Evolutionary conservation across 2,797 vertebrate species (phyloP), one percentile per base, ranked within the genome.

Genomic region (Balearica regulorum): DNA sequence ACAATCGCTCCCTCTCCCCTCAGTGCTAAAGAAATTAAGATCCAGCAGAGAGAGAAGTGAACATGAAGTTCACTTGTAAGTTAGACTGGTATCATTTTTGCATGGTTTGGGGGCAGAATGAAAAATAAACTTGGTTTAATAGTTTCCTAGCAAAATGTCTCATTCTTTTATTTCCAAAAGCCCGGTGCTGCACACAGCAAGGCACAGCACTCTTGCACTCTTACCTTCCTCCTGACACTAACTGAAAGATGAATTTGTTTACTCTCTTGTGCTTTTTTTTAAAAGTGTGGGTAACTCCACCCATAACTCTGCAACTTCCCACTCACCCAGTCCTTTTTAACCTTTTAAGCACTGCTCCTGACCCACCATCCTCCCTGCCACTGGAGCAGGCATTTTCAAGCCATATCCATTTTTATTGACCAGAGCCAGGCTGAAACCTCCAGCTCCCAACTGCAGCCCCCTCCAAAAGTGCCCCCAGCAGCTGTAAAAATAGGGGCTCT

Each of bases 301-400:
- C 97, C 94, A 96, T 96, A 95, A 60, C 91, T 73, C 90, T 79
- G 48, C 87, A 96, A 65, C 90, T 91, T 89, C 94, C 95, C 97
- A 86, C 77, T 93, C 90, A 55, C 76, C 81, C 53, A 62, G 69
- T 97, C 78, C 76, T 90, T 90, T 97, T 97, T 97, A 97, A 97
- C 97, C 97, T 97, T 82, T 97, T 96, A 91, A 95, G 96, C 91
- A 76, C 97, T 95, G 94, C 55, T 83, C 60, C 84, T 91, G 84
- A 82, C 83, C 92, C 69, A 54, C 86, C 79, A 60, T 15, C 58
- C 91, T 87, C 79, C 16, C 57, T 49, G 78, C 83, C 71, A 29
- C 72, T 55, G 69, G 53, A 65, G 18, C 81, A 75, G 75, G 57
- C 80, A 7, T 90, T 79, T 81, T 57, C 72, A 66, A 92, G 68